Evolutionary conservation across 2,113 vertebrate genomes (phyloP), one percentile per base, ranked within the genome.

Genomic region (Antidorcas marsupialis): DNA sequence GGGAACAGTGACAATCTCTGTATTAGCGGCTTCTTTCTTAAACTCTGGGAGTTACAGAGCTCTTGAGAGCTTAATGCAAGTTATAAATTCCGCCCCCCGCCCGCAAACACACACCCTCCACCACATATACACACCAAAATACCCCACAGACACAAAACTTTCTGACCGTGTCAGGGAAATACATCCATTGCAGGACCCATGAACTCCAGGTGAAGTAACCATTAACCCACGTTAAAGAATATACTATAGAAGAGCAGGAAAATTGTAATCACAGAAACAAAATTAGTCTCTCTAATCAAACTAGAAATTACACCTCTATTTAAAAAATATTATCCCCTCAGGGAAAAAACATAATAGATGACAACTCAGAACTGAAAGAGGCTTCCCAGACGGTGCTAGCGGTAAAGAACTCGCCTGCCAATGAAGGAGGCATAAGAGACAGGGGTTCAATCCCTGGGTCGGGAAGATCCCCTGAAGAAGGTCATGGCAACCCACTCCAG

Each of bases 201-300:
- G 71, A 82, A 89, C 55, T 53, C 78, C 79, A 87, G 21, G 9
- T 55, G 59, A 97, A 79, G 86, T 13, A 89, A 10, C 21, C 64
- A 89, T 52, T 28, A 89, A 60, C 33, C 50, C 8, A 43, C 30
- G 36, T 19, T 30, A 53, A 86, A 83, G 87, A 95, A 67, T 19
- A 14, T 60, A 76, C 17, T 27, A 8, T 15, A 60, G n/a, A 93
- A 62, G 17, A 89, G 33, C 7, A 79, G 27, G 25, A 84, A 88
- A 90, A 83, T 76, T 67, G 57, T 91, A 95, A 57, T 28, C 19
- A 76, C 30, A 91, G 45, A 89, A 83, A 94, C 62, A 79, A 97
- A 85, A 86, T 71, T 23, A 60, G 6, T 82, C 53, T 28, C 85
- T 33, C 15, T 67, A 43, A 95, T 47, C 76, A 74, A 91, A 95